These are phyloP conservation scores for Vulpes lagopus DNA, from an alignment of 2,113 vertebrate species.

Conservation along the genomic window DNA sequence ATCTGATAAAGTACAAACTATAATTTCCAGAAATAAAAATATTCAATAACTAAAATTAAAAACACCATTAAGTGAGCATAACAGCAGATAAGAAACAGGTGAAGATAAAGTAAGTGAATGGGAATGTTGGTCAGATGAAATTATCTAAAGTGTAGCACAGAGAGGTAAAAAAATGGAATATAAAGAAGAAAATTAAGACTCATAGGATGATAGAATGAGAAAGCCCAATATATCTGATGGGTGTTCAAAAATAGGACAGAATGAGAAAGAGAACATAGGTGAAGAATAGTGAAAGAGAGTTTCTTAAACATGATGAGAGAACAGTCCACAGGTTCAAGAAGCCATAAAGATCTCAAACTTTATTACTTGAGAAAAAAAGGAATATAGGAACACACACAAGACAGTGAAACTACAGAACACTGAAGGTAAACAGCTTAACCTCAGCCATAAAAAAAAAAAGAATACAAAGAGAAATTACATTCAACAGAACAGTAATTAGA, in stretches of 20 bases:
- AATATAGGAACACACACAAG: not conserved
- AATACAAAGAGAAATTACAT: not conserved
- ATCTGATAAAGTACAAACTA: not conserved
- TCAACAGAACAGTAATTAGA: not conserved
- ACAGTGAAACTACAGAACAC: not conserved
- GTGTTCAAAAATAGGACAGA: not conserved
- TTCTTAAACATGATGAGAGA: not conserved
- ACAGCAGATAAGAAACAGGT: not conserved
- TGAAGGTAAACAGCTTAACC: not conserved
- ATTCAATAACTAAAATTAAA: not conserved
- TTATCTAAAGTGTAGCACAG: not conserved
- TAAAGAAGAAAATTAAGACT: not conserved
- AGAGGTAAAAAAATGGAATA: not conserved
- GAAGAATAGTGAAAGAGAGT: not conserved
- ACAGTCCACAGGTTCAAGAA: not conserved
- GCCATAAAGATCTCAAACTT: not conserved
- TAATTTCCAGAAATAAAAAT: conserved; percentile 8
- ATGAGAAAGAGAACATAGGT: not conserved
- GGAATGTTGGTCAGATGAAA: not conserved
- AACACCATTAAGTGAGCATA: not conserved
- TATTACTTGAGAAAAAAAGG: not conserved
- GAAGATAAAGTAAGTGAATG: conserved; percentile 27
- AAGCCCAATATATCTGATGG: not conserved
- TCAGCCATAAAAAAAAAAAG: not conserved
- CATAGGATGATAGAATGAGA: not conserved